These are phyloP conservation scores for Solea senegalensis DNA, from an alignment of 2,113 vertebrate genomes.

Conservation along the genomic window DNA sequence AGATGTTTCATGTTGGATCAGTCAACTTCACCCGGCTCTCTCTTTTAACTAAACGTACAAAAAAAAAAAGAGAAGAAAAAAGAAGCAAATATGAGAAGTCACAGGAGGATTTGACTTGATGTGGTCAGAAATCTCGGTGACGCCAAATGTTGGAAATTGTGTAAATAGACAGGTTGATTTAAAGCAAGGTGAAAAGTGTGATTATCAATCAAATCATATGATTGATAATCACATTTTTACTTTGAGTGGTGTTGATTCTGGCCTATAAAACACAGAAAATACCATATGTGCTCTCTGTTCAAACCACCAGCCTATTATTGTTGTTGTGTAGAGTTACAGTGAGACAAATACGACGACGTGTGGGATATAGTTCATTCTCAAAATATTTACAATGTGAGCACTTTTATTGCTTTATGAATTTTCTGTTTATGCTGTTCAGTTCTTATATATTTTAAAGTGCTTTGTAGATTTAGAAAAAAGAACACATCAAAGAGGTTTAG, in stretches of 20 bases:
- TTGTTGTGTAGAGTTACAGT: background rate
- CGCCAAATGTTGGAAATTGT: constrained; percentile 6
- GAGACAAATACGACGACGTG: background rate
- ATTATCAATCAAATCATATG: background rate
- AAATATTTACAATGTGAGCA: background rate
- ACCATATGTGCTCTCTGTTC: background rate
- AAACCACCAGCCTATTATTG: background rate
- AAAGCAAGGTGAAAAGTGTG: background rate
- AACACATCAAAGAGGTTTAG: no score
- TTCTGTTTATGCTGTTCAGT: background rate
- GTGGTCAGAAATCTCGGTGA: constrained; percentile 8
- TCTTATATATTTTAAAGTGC: background rate
- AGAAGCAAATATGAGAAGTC: background rate
- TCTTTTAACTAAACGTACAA: constrained; percentile 3
- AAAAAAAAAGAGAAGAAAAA: no score
- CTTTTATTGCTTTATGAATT: background rate
- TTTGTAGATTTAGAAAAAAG: no score
- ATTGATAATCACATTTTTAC: no score
- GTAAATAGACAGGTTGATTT: constrained; percentile 9
- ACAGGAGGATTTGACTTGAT: constrained; percentile 10
- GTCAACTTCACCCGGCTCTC: constrained; percentile 31
- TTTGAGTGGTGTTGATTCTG: background rate
- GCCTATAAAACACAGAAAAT: background rate
- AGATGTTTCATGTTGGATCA: constrained; percentile 76
- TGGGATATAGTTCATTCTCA: background rate